A percentile compares a stretch with the other conserved stretches of the same genome.
Conservation (phyloP, 2,888 invertebrate species). For the Candidula unifasciata region DNA sequence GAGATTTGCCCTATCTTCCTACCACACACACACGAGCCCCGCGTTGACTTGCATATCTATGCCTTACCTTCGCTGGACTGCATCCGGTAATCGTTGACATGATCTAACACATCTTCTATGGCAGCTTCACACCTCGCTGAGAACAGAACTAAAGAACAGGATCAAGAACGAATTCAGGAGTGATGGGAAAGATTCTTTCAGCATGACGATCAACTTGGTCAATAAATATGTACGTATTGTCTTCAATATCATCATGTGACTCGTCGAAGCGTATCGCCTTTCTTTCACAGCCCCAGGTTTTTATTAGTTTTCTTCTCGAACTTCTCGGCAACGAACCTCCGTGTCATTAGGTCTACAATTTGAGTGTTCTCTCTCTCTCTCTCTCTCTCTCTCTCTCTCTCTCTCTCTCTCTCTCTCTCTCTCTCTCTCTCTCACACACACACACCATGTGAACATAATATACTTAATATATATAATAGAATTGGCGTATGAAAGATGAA, state of each 20-base stretch:
- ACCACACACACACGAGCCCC: too few relatives aligned
- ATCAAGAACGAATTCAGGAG: not conserved
- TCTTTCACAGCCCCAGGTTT: too few relatives aligned
- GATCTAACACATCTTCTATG: not conserved
- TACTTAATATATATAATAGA: too few relatives aligned
- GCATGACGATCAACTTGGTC: not conserved
- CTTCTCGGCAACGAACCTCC: conserved; percentile 17
- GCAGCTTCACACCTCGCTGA: not conserved
- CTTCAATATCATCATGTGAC: not conserved
- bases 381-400: conserved; percentile 36
- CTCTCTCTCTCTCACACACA: not conserved
- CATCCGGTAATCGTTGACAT: too few relatives aligned
- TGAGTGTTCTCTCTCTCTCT: too few relatives aligned
- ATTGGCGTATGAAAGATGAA: too few relatives aligned
- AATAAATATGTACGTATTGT: conserved; percentile 13
- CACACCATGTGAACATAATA: too few relatives aligned
- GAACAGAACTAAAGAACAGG: conserved; percentile 11
- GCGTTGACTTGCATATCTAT: too few relatives aligned
- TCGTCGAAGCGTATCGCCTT: too few relatives aligned
- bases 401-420: not conserved
- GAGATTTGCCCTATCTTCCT: too few relatives aligned
- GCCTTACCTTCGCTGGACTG: too few relatives aligned
- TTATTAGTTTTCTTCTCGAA: too few relatives aligned
- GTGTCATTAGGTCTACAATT: not conserved
- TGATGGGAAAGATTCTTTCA: conserved; percentile 3